phyloP scores from a whole-genome alignment of 2,888 invertebrate genomes.

The Stenichneumon culpator region DNA sequence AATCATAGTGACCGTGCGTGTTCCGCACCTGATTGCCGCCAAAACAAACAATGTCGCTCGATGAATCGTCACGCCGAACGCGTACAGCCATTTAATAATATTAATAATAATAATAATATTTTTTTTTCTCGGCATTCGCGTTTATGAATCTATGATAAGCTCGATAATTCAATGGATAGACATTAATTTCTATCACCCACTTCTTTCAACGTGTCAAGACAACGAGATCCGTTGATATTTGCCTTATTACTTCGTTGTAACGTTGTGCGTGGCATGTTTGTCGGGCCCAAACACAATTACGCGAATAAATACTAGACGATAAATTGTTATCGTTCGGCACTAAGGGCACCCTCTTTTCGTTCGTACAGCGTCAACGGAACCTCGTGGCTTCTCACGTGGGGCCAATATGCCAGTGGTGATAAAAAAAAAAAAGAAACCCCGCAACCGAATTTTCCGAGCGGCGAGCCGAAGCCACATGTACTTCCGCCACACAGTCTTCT shows the following conservation, averaged over 20 bases:
- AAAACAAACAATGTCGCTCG: slow-evolving; percentile 52
- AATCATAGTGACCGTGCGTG: slow-evolving; percentile 10
- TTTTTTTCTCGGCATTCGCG: slow-evolving; percentile 16
- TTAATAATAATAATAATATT: not conserved
- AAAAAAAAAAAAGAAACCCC: not conserved
- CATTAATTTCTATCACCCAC: slow-evolving; percentile 3
- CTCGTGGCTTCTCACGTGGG: slow-evolving; percentile 34
- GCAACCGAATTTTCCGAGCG: slow-evolving; percentile 55
- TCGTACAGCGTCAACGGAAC: slow-evolving; percentile 40
- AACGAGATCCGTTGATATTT: not conserved
- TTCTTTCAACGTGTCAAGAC: not conserved
- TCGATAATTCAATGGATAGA: slow-evolving; percentile 31
- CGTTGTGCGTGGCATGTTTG: not conserved
- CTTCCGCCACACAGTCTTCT: slow-evolving; percentile 49
- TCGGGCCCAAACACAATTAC: slow-evolving; percentile 11
- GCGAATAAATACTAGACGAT: slow-evolving; percentile 31
- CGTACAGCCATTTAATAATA: not conserved
- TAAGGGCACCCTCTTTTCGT: slow-evolving; percentile 29
- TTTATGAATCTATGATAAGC: not conserved
- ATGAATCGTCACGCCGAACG: not conserved
- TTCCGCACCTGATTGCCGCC: slow-evolving; percentile 47
- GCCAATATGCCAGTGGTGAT: slow-evolving; percentile 18
- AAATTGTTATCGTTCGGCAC: slow-evolving; percentile 49
- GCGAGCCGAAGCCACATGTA: slow-evolving; percentile 44
- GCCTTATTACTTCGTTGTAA: not conserved